Conservation (phyloP, 2,888 invertebrate genomes). For the Xylota segnis region DNA sequence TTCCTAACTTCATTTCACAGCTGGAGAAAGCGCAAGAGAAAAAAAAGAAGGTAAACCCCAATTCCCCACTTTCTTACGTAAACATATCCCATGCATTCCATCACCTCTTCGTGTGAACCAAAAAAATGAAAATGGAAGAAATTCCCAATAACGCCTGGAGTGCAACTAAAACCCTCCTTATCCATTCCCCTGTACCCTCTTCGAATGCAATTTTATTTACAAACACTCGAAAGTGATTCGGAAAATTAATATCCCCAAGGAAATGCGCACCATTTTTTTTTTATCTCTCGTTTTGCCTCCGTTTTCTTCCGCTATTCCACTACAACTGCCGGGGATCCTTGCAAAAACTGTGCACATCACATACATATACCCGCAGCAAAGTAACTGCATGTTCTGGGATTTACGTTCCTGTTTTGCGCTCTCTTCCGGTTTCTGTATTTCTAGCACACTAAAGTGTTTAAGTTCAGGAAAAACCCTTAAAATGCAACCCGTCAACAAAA, state of each 20-base stretch:
- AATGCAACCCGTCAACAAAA: background rate
- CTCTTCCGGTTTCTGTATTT: constrained; percentile 43
- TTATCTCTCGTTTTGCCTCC: constrained; percentile 2
- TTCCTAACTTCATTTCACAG: constrained; percentile 47
- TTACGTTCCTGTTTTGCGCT: constrained; percentile 47
- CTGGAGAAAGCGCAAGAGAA: background rate
- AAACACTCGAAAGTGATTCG: constrained; percentile 76
- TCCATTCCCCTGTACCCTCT: constrained; percentile 47
- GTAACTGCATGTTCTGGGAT: constrained; percentile 49
- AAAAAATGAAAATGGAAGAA: constrained; percentile 17
- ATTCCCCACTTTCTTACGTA: constrained; percentile 45
- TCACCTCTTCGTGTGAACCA: constrained; percentile 37
- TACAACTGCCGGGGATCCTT: constrained; percentile 43
- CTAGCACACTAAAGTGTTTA: constrained; percentile 23
- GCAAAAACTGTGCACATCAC: constrained; percentile 16
- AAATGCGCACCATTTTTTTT: constrained; percentile 65
- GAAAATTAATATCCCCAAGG: constrained; percentile 76
- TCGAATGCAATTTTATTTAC: constrained; percentile 72
- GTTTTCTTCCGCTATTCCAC: constrained; percentile 9
- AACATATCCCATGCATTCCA: constrained; percentile 39
- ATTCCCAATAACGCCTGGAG: constrained; percentile 66
- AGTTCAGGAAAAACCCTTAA: constrained; percentile 1
- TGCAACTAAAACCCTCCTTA: constrained; percentile 66
- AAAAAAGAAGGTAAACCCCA: background rate
- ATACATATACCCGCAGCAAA: constrained; percentile 34